A percentile compares a stretch with the other conserved stretches of the same genome.
phyloP scores from a whole-genome alignment of 2,888 invertebrate species.

The Pammene aurita region DNA sequence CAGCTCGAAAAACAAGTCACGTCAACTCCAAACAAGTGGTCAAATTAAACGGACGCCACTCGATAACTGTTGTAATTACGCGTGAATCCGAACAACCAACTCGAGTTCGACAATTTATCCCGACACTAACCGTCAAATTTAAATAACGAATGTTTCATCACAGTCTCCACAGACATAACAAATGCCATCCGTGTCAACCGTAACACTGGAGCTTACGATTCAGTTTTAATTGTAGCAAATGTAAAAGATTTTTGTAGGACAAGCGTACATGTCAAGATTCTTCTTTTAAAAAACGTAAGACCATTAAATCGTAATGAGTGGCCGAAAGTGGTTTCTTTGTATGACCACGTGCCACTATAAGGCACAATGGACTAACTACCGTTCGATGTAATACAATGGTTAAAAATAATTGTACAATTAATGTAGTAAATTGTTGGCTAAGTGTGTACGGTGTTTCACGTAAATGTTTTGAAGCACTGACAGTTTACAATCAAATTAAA shows the following conservation, averaged over 20 bases:
- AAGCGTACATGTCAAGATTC: conserved; percentile 69
- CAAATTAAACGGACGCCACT: conserved; percentile 62
- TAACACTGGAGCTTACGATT: conserved; percentile 46
- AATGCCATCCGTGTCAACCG: conserved; percentile 32
- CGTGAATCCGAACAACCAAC: conserved; percentile 76
- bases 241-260: conserved; percentile 49
- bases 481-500: background rate
- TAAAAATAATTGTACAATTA: conserved; percentile 81
- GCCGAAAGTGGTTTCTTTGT: conserved; percentile 75
- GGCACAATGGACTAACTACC: conserved; percentile 76
- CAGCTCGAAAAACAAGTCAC: conserved; percentile 32
- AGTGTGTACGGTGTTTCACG: conserved; percentile 49
- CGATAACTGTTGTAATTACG: conserved; percentile 66
- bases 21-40: conserved; percentile 45
- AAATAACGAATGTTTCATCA: conserved; percentile 75
- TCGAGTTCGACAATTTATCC: conserved; percentile 78
- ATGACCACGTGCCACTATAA: conserved; percentile 76
- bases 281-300: conserved; percentile 68
- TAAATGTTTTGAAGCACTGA: conserved; percentile 31
- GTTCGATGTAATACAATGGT: conserved; percentile 74
- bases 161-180: conserved; percentile 47
- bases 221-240: conserved; percentile 42
- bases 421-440: conserved; percentile 61
- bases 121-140: conserved; percentile 75
- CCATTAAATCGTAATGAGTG: conserved; percentile 82